Evolutionary conservation across 2,797 vertebrate genomes (phyloP).

Genomic region (Cuniculus paca): DNA sequence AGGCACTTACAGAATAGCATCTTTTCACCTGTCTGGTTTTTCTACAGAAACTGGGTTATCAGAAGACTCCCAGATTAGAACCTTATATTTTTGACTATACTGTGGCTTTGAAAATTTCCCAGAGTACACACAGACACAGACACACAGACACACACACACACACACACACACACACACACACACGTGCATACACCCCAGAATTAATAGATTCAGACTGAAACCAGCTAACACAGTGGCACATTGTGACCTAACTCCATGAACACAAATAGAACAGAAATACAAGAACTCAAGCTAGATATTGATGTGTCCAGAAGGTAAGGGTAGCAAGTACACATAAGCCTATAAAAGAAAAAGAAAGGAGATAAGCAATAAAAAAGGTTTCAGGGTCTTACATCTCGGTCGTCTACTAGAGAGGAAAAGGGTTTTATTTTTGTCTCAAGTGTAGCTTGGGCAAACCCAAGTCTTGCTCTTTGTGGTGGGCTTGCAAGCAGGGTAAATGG

Average conservation of each 20-base stretch:
- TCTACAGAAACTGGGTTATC: neutral
- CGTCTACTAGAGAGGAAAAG: constrained; percentile 53
- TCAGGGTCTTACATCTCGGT: neutral
- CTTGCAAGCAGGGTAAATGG: constrained; percentile 70
- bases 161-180: neutral
- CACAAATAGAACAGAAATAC: neutral
- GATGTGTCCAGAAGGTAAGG: neutral
- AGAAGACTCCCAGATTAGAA: neutral
- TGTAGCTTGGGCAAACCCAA: constrained; percentile 68
- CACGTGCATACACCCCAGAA: neutral
- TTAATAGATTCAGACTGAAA: constrained; percentile 48
- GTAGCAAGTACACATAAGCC: neutral
- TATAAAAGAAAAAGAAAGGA: neutral
- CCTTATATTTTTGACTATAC: constrained; percentile 47
- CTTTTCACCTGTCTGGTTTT: neutral
- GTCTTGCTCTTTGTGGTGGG: constrained; percentile 78
- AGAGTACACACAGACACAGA: neutral
- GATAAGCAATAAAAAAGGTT: constrained; percentile 34
- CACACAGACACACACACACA: neutral
- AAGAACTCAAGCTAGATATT: neutral
- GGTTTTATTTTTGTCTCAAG: constrained; percentile 80
- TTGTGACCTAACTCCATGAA: constrained; percentile 30
- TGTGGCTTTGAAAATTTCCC: constrained; percentile 64
- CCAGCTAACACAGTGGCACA: constrained; percentile 48
- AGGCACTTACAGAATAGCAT: neutral